Evolutionary conservation across 92 coral and sea anemone species (phyloP).

Genomic region (Paramuricea clavata): DNA sequence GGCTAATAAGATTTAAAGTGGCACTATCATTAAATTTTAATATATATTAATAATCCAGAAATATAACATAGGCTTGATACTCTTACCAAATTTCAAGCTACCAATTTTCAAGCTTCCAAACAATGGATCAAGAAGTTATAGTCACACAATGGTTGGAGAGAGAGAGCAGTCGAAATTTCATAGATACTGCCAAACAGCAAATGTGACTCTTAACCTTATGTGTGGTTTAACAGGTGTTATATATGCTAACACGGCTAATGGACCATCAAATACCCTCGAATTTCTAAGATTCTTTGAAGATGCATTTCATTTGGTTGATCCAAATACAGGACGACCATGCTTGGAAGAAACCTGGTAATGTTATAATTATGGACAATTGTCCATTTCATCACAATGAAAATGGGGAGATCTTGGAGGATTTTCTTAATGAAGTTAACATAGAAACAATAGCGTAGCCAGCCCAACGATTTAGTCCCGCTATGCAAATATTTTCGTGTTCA

Average conservation of each 20-base stretch:
- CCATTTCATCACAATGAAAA: slow-evolving; percentile 26
- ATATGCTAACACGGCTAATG: slow-evolving; percentile 36
- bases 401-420: not conserved
- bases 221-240: slow-evolving; percentile 25
- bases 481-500: too few species aligned
- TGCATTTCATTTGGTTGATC: slow-evolving; percentile 61
- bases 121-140: slow-evolving; percentile 1
- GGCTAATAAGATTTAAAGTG: too few species aligned
- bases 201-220: slow-evolving; percentile 50
- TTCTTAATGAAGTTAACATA: slow-evolving; percentile 1
- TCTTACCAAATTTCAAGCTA: too few species aligned
- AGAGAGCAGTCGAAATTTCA: slow-evolving; percentile 49
- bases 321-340: slow-evolving; percentile 60
- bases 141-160: slow-evolving; percentile 19
- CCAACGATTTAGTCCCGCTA: too few species aligned
- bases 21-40: too few species aligned
- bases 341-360: slow-evolving; percentile 54
- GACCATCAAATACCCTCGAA: slow-evolving; percentile 42
- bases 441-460: too few species aligned
- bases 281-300: slow-evolving; percentile 58
- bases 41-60: too few species aligned
- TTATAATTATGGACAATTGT: slow-evolving; percentile 50
- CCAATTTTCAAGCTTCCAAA: slow-evolving; percentile 11
- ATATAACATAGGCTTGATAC: too few species aligned
- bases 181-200: slow-evolving; percentile 46